Evolutionary conservation across 2,797 vertebrate genomes (phyloP).

Genomic region (Sternarchorhynchus goeldii): DNA sequence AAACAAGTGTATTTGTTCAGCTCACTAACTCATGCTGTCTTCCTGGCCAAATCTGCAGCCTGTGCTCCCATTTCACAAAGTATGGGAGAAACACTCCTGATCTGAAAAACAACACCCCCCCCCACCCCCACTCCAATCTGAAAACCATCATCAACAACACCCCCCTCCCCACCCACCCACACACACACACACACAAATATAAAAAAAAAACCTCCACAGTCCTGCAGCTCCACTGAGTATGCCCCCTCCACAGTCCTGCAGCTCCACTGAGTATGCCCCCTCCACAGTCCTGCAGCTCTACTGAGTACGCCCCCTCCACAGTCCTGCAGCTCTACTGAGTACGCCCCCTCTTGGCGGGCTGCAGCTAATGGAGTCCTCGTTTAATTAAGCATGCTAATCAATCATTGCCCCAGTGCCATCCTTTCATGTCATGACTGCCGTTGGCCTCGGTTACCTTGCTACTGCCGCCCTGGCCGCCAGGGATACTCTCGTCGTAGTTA

Average conservation of each 20-base stretch:
- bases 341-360: conserved; percentile 34
- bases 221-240: conserved; percentile 55
- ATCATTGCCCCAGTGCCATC: conserved; percentile 71
- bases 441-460: conserved; percentile 50
- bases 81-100: conserved; percentile 50
- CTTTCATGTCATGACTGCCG: conserved; percentile 61
- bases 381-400: conserved; percentile 77
- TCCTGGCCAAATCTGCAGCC: conserved; percentile 24
- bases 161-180: too few species aligned
- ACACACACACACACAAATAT: too few species aligned
- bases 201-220: conserved; percentile 12
- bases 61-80: conserved; percentile 35
- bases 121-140: too few species aligned
- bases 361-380: conserved; percentile 72
- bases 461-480: conserved; percentile 42
- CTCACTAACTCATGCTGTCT: conserved; percentile 34
- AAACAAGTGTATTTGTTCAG: conserved; percentile 38
- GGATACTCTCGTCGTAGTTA: conserved; percentile 64
- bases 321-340: too few species aligned
- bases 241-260: conserved; percentile 56
- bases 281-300: conserved; percentile 54
- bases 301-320: conserved; percentile 45
- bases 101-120: conserved; percentile 56
- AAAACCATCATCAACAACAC: too few species aligned
- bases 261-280: conserved; percentile 35